phyloP scores from a whole-genome alignment of 2,888 invertebrate genomes.

The Acanthosoma haemorrhoidale region DNA sequence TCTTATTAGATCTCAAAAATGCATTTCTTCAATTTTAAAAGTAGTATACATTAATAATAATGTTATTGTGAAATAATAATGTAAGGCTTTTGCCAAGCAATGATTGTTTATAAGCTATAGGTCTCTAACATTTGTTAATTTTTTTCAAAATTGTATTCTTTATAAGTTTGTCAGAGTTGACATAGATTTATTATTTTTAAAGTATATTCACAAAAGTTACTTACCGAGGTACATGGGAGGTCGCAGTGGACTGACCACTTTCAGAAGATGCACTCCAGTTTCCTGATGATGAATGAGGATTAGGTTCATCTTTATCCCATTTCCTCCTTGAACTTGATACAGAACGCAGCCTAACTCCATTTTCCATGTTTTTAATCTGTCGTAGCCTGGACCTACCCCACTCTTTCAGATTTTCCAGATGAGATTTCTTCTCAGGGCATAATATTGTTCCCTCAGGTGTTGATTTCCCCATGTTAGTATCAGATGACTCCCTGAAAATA shows the following conservation, averaged over 20 bases:
- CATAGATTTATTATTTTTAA: no score
- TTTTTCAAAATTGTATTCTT: no score
- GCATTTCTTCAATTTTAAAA: no score
- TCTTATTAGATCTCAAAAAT: no score
- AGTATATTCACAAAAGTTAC: no score
- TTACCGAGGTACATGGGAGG: constrained; percentile 65
- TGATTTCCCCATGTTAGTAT: constrained; percentile 53
- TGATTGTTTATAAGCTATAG: no score
- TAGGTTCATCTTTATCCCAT: constrained; percentile 63
- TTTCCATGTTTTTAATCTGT: constrained; percentile 56
- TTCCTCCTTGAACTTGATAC: constrained; percentile 49
- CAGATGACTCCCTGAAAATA: constrained; percentile 44
- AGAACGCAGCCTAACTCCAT: constrained; percentile 67
- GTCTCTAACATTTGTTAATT: no score
- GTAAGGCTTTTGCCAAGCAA: no score
- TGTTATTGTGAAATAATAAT: no score
- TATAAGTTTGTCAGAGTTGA: no score
- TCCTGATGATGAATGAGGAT: constrained; percentile 77
- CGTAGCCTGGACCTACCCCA: constrained; percentile 77
- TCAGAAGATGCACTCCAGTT: constrained; percentile 94
- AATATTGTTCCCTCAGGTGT: constrained; percentile 35
- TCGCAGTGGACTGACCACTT: constrained; percentile 67
- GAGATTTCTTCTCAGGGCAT: constrained; percentile 53
- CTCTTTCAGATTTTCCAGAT: constrained; percentile 75
- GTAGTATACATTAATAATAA: no score